A percentile compares a stretch with the other conserved stretches of the same genome.
These are phyloP conservation scores for Platycnemis pennipes DNA, from an alignment of 2,888 invertebrate species.

Conservation along the genomic window DNA sequence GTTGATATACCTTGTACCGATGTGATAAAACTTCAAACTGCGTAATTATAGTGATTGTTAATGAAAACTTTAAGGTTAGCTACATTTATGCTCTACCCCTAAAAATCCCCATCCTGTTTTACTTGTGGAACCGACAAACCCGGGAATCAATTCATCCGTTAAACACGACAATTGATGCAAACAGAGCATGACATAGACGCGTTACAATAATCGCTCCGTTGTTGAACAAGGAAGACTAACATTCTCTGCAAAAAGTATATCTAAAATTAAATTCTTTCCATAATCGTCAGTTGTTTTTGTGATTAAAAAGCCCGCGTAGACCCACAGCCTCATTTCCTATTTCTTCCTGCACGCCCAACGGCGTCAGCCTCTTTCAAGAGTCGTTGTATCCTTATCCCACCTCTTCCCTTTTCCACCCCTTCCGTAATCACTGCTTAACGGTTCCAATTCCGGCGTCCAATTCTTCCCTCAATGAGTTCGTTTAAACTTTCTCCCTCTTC, in stretches of 20 bases:
- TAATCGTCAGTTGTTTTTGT: neutral
- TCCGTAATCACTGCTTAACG: constrained; percentile 41
- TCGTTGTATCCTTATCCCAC: neutral
- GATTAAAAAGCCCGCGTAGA: neutral
- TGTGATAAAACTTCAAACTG: too few relatives aligned
- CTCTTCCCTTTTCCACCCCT: neutral
- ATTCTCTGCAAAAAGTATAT: neutral
- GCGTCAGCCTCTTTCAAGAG: neutral
- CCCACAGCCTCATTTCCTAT: neutral
- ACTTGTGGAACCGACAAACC: too few relatives aligned
- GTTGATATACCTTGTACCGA: too few relatives aligned
- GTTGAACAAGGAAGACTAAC: neutral
- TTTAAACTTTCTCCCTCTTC: constrained; percentile 28
- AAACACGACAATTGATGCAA: too few relatives aligned
- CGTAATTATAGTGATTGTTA: too few relatives aligned
- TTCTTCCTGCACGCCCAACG: neutral
- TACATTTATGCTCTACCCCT: too few relatives aligned
- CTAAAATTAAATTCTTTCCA: neutral
- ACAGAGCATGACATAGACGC: too few relatives aligned
- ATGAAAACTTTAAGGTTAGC: too few relatives aligned
- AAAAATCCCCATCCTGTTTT: too few relatives aligned
- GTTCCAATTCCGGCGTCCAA: constrained; percentile 42
- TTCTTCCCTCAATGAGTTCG: constrained; percentile 43
- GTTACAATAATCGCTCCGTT: too few relatives aligned
- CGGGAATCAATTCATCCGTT: too few relatives aligned